Conservation (phyloP, 1,140 invertebrate genomes). For the Drosophila orena region DNA sequence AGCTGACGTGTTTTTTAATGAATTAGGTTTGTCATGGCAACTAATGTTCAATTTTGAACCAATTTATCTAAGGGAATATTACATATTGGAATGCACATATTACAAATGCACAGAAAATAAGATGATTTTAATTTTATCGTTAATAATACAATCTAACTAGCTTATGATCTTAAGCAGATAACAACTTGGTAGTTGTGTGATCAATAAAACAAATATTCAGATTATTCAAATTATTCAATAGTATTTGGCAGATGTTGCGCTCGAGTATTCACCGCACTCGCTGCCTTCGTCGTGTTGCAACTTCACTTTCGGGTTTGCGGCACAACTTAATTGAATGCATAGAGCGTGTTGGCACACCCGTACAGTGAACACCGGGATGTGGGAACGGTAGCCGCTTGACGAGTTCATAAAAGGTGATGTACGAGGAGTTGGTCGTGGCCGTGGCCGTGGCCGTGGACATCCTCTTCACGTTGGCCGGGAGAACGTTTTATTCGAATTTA, state of each 20-base stretch:
- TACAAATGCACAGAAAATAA: too few species aligned
- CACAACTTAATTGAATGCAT: constrained; percentile 74
- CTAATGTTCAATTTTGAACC: too few species aligned
- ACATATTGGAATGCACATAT: too few species aligned
- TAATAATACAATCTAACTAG: background rate
- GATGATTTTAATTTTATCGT: background rate
- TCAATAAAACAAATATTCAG: background rate
- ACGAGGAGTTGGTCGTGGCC: constrained; percentile 5
- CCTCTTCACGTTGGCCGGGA: constrained; percentile 13
- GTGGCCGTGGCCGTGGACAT: constrained; percentile 12
- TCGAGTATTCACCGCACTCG: constrained; percentile 8
- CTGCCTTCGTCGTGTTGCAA: constrained; percentile 1
- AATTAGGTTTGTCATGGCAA: too few species aligned
- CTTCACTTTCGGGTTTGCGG: constrained; percentile 49
- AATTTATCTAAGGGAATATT: too few species aligned
- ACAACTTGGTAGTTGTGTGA: background rate
- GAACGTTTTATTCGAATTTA: constrained; percentile 81
- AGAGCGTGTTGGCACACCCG: constrained; percentile 29
- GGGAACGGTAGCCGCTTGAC: constrained; percentile 42
- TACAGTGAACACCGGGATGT: constrained; percentile 32
- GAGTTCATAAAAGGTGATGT: constrained; percentile 14
- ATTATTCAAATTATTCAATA: background rate
- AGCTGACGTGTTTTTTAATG: too few species aligned
- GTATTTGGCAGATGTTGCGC: constrained; percentile 3
- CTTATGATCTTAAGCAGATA: background rate